A percentile compares a stretch with the other conserved stretches of the same genome.
These are phyloP conservation scores for Solenodon paradoxus DNA, from an alignment of 2,113 vertebrate genomes.

Conservation along the genomic window DNA sequence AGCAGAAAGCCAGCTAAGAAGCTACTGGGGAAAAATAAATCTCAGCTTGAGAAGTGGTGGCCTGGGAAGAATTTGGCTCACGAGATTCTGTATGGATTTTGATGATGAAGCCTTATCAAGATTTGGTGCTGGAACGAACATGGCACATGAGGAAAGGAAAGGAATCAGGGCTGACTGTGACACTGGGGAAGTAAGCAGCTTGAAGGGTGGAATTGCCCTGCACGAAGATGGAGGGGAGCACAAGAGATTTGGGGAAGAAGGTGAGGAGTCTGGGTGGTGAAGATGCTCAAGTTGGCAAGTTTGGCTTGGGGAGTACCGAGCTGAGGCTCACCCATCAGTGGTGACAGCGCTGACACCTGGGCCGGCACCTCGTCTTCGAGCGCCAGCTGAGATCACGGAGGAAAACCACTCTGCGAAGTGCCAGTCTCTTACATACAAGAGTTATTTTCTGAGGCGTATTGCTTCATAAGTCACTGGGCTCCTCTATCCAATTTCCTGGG, in stretches of 20 bases:
- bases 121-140: neutral
- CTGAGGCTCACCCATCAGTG: accelerated
- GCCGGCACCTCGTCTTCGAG: neutral
- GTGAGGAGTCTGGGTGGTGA: neutral
- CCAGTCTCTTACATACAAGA: neutral
- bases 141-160: neutral
- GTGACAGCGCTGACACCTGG: too few species aligned
- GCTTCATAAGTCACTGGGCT: neutral
- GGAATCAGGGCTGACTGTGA: neutral
- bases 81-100: neutral
- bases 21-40: neutral
- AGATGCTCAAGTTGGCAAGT: too few species aligned
- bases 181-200: neutral
- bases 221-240: neutral
- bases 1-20: neutral
- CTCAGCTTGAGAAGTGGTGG: neutral
- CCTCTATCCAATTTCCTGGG: neutral
- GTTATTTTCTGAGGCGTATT: neutral
- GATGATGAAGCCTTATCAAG: neutral
- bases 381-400: neutral
- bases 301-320: neutral
- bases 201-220: neutral
- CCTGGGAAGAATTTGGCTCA: too few species aligned
- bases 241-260: neutral
- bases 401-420: neutral